Evolutionary conservation across 1,140 invertebrate genomes (phyloP).

Genomic region (Brachionus calyciflorus): DNA sequence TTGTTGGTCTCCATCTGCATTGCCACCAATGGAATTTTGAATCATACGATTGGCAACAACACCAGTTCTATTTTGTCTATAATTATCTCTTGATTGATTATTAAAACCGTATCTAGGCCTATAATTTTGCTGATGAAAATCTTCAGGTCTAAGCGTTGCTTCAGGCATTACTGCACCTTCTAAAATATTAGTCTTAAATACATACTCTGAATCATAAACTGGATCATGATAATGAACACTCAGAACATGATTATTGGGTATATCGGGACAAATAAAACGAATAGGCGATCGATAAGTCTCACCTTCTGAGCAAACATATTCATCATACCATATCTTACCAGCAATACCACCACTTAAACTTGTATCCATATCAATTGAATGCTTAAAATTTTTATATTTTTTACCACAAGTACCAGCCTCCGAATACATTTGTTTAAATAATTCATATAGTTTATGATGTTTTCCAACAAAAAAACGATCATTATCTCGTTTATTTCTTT

Average conservation of each 20-base stretch:
- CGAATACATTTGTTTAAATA: neutral
- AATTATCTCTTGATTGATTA: neutral
- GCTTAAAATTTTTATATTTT: conserved; percentile 31
- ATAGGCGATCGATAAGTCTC: conserved; percentile 4
- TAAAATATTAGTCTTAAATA: conserved; percentile 10
- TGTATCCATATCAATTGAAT: neutral
- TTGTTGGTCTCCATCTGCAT: too few species aligned
- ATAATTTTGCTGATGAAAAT: neutral
- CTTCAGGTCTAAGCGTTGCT: neutral
- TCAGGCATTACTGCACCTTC: conserved; percentile 6
- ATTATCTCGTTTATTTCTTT: conserved; percentile 69
- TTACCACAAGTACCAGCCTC: neutral
- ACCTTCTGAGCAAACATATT: neutral
- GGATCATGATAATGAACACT: conserved; percentile 44
- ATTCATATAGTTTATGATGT: neutral
- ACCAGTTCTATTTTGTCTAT: conserved; percentile 12
- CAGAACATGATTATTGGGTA: conserved; percentile 25
- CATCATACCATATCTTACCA: conserved; percentile 32
- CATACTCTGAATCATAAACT: conserved; percentile 21
- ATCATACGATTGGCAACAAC: neutral
- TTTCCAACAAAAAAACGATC: conserved; percentile 73
- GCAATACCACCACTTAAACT: conserved; percentile 30
- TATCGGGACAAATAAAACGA: neutral
- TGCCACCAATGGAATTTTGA: neutral
- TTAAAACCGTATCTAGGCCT: conserved; percentile 37